Conservation (phyloP, 2,113 vertebrate genomes). For the Ranitomeya imitator region DNA sequence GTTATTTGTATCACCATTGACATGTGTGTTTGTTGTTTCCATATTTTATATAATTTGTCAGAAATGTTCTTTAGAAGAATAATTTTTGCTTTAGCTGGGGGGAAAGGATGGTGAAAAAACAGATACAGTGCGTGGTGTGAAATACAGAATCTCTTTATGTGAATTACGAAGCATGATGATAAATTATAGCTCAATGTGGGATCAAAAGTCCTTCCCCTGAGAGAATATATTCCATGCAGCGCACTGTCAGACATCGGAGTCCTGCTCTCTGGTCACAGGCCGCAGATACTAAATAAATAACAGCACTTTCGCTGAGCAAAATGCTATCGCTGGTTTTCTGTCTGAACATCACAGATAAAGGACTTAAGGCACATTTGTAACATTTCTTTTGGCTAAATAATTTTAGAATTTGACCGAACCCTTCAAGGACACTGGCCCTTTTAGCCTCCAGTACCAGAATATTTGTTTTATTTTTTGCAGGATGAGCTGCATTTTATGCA, state of each 20-base stretch:
- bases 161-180: neutral
- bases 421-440: too few relatives aligned
- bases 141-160: slow-evolving; percentile 1
- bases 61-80: neutral
- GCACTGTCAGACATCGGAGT: neutral
- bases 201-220: slow-evolving; percentile 27
- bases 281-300: neutral
- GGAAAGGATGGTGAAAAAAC: neutral
- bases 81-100: neutral
- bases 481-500: too few relatives aligned
- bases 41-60: too few relatives aligned
- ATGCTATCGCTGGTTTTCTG: neutral
- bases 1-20: too few relatives aligned
- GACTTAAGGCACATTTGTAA: neutral
- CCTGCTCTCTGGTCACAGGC: neutral
- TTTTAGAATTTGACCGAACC: too few relatives aligned
- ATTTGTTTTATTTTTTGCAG: too few relatives aligned
- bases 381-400: neutral
- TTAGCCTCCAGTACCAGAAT: too few relatives aligned
- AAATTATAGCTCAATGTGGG: neutral
- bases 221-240: slow-evolving; percentile 16
- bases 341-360: slow-evolving; percentile 13
- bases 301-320: neutral
- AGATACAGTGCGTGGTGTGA: neutral
- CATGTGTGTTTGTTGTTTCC: too few relatives aligned